Evolutionary conservation across 2,797 vertebrate species (phyloP), one percentile per base, ranked within the genome.

Genomic region (Myiothlypis chrysogaster): DNA sequence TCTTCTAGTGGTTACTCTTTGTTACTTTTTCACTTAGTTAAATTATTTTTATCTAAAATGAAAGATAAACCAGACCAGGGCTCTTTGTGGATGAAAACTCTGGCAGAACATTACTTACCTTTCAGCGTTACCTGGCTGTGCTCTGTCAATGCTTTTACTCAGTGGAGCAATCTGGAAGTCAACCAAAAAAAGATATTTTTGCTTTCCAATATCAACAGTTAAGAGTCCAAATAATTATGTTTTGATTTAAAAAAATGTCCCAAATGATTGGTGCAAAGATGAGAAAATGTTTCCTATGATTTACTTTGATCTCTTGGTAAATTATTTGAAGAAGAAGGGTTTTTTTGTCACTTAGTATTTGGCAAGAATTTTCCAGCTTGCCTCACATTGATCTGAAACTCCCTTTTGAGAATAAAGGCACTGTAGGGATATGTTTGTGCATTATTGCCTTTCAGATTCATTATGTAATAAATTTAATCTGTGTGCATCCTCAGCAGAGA

Each of bases 391-490:
- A 76, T 84, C 30, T 91, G 55, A 87, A 84, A 64, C 39, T 90
- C 56, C 7, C n/a, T 76, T 93, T 89, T 91, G 68, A 93, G 43
- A 46, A 75, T 37, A 68, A 77, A 66, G n/a, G 53, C 47, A 69
- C 35, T 34, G 22, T 50, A 83, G 77, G 50, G 27, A 66, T 72
- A 78, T 63, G 32, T 64, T 87, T 89, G 63, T 90, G 77, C 57
- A n/a, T 87, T 92, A 86, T 71, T 95, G 44, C 52, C 34, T 90
- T 83, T 89, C 59, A 82, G 71, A 92, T 86, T 91, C 15, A n/a
- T 92, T 83, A 83, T 77, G 68, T 90, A 90, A 92, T 63, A 88
- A 71, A 93, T 90, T 63, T 76, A 21, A 93, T 78, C 70, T 68
- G 34, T 85, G 57, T 83, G 43, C 47, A 91, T 72, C 66, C 39